These are phyloP conservation scores for Trachops cirrhosus DNA, from an alignment of 2,797 vertebrate species.

Conservation along the genomic window DNA sequence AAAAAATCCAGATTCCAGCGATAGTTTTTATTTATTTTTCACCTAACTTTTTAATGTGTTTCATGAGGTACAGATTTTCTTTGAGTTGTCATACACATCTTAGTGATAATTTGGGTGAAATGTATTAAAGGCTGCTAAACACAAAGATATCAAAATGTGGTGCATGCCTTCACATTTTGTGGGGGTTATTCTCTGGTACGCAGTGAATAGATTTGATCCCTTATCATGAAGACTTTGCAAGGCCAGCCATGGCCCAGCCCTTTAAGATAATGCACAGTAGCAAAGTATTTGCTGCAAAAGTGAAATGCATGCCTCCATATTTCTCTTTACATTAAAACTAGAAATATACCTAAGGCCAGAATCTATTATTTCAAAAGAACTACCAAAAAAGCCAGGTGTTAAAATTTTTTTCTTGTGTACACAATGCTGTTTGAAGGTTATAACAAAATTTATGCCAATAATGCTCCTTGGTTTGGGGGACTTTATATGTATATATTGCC, in stretches of 20 bases:
- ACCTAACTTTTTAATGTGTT: not conserved
- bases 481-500: not conserved
- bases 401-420: not conserved
- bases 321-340: conserved; percentile 22
- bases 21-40: not conserved
- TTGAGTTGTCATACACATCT: not conserved
- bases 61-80: not conserved
- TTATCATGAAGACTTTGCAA: not conserved
- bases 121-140: not conserved
- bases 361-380: conserved; percentile 39
- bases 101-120: not conserved
- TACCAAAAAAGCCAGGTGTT: not conserved
- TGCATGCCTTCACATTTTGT: not conserved
- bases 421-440: not conserved
- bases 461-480: not conserved
- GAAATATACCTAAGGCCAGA: not conserved
- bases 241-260: not conserved
- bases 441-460: not conserved
- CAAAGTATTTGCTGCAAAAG: not conserved
- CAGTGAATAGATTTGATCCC: not conserved
- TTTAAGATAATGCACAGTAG: not conserved
- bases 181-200: not conserved
- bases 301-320: not conserved
- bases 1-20: not conserved
- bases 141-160: not conserved